Base-by-base conservation (phyloP, 2,113 vertebrate genomes). In the Salvelinus namaycush region DNA sequence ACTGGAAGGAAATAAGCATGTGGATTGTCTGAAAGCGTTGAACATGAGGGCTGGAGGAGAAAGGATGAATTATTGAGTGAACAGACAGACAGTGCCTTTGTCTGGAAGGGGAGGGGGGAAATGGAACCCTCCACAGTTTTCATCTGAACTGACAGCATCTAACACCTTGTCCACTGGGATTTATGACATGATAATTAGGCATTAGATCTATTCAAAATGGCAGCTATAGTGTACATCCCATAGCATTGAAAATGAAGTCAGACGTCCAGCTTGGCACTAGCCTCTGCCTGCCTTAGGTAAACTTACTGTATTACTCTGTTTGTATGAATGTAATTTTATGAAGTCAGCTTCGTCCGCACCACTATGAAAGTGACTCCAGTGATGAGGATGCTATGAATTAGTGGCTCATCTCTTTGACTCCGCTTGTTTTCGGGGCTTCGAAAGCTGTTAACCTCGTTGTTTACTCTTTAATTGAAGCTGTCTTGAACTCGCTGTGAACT, bases 121-220 rank as follows among this genome's bases (percentile, higher is more conserved):
- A 29, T 76, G 75, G 70, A 73, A 34, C 48, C 29, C 70, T 31
- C 64, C 22, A 79, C 87, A 85, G 82, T 77, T 70, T 80, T 79
- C 8, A 79, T 70, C 59, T 72, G 73, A 64, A 80, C 70, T 77
- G 83, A 60, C 24, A 79, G 68, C 83, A 82, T 83, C 88, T 84
- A 86, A 88, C 85, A 83, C 82, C 76, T 88, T 65, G 69, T 87
- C 85, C 81, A 76, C 34, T 34, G 76, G 86, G 89, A 89, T 87
- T 89, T 79, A 84, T 79, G 39, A 71, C 0, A 70, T 85, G 68
- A 79, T 88, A 89, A 88, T 89, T 75, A 81, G 84, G 79, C 73
- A 62, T 89, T 86, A 87, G 75, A 79, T 80, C 54, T 22, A 68
- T 71, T 72, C 77, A 76, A 57, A 75, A 79, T 60, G 75, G 74